Conservation (phyloP, 2,113 vertebrate species). For the Euleptes europaea region DNA sequence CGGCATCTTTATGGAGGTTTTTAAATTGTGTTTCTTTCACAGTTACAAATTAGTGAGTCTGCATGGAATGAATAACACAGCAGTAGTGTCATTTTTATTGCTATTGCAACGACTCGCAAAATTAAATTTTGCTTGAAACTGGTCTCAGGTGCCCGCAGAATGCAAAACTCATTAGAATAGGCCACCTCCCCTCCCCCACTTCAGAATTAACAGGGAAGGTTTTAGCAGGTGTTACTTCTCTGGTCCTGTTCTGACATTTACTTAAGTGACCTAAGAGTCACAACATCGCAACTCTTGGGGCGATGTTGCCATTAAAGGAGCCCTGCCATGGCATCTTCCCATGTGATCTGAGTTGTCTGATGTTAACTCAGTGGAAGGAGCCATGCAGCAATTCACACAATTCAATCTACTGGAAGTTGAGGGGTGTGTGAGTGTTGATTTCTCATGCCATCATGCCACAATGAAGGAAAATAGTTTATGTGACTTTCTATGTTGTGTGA, state of each 20-base stretch:
- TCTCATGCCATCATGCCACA: too few species aligned
- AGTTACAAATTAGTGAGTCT: conserved; percentile 52
- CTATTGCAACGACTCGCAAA: conserved; percentile 53
- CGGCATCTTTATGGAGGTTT: conserved; percentile 32
- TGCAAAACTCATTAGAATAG: conserved; percentile 29
- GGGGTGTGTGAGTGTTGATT: too few species aligned
- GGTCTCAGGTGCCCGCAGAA: conserved; percentile 42
- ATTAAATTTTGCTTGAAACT: conserved; percentile 49
- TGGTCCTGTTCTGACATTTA: neutral
- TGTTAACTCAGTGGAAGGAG: too few species aligned
- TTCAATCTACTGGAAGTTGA: too few species aligned
- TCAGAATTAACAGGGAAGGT: conserved; percentile 30
- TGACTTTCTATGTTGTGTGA: neutral
- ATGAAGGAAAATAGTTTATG: too few species aligned
- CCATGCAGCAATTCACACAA: too few species aligned
- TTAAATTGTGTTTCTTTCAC: conserved; percentile 45
- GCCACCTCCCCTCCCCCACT: neutral
- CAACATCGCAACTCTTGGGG: too few species aligned
- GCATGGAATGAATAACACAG: conserved; percentile 53
- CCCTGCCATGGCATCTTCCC: too few species aligned
- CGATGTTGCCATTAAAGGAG: too few species aligned
- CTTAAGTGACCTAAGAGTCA: neutral
- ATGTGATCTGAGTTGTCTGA: too few species aligned
- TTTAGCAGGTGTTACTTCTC: neutral
- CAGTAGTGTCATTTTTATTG: conserved; percentile 60